These are phyloP conservation scores for Liparis tanakae DNA, from an alignment of 2,797 vertebrate species.

Conservation along the genomic window DNA sequence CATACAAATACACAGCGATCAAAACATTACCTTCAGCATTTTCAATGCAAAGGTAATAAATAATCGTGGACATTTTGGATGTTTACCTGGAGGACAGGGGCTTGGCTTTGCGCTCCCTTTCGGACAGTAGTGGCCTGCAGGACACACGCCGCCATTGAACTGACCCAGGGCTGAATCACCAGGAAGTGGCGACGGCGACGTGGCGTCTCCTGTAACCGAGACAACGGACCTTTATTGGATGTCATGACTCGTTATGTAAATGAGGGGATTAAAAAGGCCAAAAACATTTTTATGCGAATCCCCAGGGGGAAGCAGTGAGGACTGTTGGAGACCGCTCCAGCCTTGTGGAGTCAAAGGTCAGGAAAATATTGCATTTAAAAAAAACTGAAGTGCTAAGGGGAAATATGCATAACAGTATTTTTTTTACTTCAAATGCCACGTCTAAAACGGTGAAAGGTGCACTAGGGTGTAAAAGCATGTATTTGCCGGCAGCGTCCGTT, in stretches of 20 bases:
- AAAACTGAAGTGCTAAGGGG: constrained; percentile 19
- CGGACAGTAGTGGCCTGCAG: constrained; percentile 84
- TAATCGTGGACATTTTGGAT: neutral
- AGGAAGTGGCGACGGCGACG: constrained; percentile 39
- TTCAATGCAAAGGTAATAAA: no score
- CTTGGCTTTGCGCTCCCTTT: constrained; percentile 76
- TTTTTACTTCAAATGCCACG: constrained; percentile 15
- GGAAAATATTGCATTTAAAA: constrained; percentile 23
- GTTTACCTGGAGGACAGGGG: constrained; percentile 84
- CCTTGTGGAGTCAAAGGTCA: constrained; percentile 36
- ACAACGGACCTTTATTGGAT: constrained; percentile 59
- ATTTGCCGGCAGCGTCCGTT: neutral
- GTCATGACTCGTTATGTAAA: constrained; percentile 58
- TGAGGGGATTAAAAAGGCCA: constrained; percentile 51
- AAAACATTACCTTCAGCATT: no score
- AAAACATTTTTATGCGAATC: constrained; percentile 25
- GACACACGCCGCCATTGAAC: constrained; percentile 83
- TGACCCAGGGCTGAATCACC: constrained; percentile 53
- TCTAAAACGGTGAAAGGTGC: constrained; percentile 5
- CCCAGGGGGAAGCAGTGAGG: neutral
- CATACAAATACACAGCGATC: no score
- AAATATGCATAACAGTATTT: constrained; percentile 13
- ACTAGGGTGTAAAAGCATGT: neutral
- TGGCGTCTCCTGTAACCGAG: constrained; percentile 66
- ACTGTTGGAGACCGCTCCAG: constrained; percentile 20